phyloP scores from a whole-genome alignment of 2,888 invertebrate genomes.

The Nezara viridula region DNA sequence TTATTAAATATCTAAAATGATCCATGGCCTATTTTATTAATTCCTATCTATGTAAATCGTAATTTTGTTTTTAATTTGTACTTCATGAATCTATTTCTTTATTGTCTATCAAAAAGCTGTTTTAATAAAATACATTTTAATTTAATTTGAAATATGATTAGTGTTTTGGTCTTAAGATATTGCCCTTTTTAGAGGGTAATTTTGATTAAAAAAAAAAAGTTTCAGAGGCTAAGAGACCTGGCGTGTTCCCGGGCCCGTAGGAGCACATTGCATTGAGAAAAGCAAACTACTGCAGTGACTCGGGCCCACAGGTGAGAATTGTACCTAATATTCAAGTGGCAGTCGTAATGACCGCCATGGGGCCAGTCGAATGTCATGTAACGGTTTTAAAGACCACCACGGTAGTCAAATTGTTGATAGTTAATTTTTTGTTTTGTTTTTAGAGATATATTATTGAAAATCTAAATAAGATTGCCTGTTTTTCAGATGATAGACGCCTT shows the following conservation, averaged over 20 bases:
- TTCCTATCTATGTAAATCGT: neutral
- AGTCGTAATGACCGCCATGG: neutral
- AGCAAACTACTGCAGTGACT: slow-evolving; percentile 14
- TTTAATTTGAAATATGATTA: neutral
- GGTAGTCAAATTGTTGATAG: neutral
- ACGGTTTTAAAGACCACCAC: neutral
- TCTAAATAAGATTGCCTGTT: slow-evolving; percentile 64
- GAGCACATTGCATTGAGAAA: slow-evolving; percentile 19
- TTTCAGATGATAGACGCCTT: slow-evolving; percentile 80
- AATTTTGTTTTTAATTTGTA: too few species aligned
- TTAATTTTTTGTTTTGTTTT: neutral
- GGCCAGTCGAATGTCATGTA: neutral
- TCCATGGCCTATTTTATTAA: too few species aligned
- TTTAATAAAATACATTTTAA: neutral
- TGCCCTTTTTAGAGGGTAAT: neutral
- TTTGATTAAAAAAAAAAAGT: slow-evolving; percentile 1
- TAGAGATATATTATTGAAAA: neutral
- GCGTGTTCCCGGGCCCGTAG: neutral
- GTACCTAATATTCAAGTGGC: neutral
- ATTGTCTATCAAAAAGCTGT: neutral
- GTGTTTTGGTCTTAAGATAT: neutral
- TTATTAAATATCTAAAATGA: too few species aligned
- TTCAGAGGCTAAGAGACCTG: neutral
- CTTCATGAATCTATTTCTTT: neutral
- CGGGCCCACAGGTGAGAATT: neutral